A percentile compares a stretch with the other conserved stretches of the same genome.
Evolutionary conservation across 2,797 vertebrate genomes (phyloP).

Genomic region (Sitta carolinensis): DNA sequence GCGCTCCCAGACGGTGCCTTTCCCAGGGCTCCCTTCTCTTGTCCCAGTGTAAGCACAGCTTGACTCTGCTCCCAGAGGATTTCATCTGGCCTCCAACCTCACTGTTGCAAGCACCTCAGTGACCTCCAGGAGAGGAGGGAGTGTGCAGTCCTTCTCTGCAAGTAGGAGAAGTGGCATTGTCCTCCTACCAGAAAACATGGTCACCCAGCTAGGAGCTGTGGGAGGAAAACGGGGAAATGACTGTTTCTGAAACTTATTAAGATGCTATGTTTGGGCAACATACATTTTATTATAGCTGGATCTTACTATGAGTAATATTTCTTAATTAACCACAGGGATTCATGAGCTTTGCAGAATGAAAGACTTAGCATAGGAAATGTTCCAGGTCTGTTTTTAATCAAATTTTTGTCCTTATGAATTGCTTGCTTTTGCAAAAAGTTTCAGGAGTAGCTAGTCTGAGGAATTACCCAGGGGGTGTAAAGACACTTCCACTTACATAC

Average conservation of each 20-base stretch:
- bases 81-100: not conserved
- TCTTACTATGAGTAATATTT: slow-evolving; percentile 47
- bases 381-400: slow-evolving; percentile 37
- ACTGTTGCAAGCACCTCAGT: not conserved
- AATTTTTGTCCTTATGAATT: slow-evolving; percentile 1
- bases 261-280: not conserved
- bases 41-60: no score
- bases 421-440: slow-evolving; percentile 35
- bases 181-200: not conserved
- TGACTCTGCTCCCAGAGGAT: not conserved
- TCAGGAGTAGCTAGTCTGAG: not conserved
- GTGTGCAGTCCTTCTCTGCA: not conserved
- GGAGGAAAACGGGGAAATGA: not conserved
- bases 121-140: not conserved
- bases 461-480: not conserved
- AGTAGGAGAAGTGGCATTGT: not conserved
- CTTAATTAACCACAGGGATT: slow-evolving; percentile 50
- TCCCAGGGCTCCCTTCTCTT: not conserved
- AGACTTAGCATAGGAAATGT: slow-evolving; percentile 18
- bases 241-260: slow-evolving; percentile 36
- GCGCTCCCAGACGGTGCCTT: not conserved
- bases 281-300: slow-evolving; percentile 23
- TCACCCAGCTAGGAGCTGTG: not conserved
- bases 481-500: not conserved
- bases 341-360: slow-evolving; percentile 22